These are phyloP conservation scores for Spizaetus ornatus DNA, from an alignment of 2,113 vertebrate genomes.

Conservation along the genomic window DNA sequence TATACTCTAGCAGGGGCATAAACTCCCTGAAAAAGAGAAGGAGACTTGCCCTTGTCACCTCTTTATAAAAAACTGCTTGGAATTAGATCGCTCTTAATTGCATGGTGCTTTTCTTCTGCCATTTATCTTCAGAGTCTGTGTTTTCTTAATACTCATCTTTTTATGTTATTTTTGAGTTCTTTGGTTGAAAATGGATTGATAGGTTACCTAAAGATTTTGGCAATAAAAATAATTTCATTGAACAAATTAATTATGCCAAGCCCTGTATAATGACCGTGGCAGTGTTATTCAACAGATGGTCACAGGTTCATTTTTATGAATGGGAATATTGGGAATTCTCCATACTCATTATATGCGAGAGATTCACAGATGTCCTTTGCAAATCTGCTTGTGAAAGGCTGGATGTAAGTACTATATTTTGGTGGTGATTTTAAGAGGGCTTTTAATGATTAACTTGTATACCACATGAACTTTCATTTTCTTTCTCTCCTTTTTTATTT, in stretches of 20 bases:
- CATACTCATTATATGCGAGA: neutral
- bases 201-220: constrained; percentile 33
- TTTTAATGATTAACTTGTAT: neutral
- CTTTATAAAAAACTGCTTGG: neutral
- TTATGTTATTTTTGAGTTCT: constrained; percentile 8
- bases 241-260: constrained; percentile 5
- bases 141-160: constrained; percentile 4
- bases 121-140: neutral
- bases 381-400: constrained; percentile 38
- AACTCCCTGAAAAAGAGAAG: neutral
- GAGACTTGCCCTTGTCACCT: neutral
- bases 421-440: neutral
- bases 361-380: constrained; percentile 55
- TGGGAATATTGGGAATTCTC: constrained; percentile 46
- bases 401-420: constrained; percentile 39
- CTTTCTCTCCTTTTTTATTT: neutral
- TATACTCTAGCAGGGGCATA: neutral
- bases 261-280: neutral
- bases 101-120: neutral
- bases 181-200: neutral
- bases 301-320: constrained; percentile 57
- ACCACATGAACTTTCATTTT: neutral
- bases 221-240: neutral
- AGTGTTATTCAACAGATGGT: constrained; percentile 51
- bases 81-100: neutral